Conservation (phyloP, 2,888 invertebrate genomes). For the Dryobotodes eremita region DNA sequence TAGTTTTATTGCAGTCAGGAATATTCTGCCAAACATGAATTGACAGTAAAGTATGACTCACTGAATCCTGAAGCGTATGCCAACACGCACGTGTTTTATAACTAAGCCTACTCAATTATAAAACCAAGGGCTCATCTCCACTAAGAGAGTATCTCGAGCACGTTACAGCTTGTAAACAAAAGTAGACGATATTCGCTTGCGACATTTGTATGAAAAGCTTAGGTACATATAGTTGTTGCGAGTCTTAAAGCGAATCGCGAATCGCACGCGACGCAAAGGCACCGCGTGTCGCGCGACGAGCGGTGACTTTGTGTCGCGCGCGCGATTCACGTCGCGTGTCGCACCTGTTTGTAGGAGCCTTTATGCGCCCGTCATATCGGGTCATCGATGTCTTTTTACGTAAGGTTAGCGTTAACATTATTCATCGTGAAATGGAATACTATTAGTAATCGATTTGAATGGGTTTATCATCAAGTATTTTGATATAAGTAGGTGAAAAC, state of each 20-base stretch:
- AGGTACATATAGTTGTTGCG: neutral
- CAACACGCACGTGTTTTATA: conserved; percentile 20
- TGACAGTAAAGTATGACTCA: neutral
- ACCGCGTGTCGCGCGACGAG: too few relatives aligned
- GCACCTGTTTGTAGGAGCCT: too few relatives aligned
- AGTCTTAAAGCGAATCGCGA: too few relatives aligned
- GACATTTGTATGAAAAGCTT: neutral
- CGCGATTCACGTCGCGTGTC: too few relatives aligned
- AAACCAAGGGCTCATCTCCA: conserved; percentile 24
- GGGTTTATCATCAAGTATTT: neutral
- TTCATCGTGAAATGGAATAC: neutral
- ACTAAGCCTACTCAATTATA: conserved; percentile 13
- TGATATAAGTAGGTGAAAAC: neutral
- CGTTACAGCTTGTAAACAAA: neutral
- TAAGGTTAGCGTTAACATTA: conserved; percentile 6
- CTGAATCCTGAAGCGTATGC: neutral
- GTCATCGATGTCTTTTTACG: neutral
- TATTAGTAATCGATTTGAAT: neutral
- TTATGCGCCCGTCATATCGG: too few relatives aligned
- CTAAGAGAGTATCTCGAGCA: neutral
- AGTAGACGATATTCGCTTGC: neutral
- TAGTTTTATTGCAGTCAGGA: neutral
- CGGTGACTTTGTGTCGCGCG: too few relatives aligned
- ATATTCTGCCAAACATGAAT: neutral
- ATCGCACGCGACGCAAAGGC: too few relatives aligned